These are phyloP conservation scores for Chrysolina americana DNA, from an alignment of 2,888 invertebrate genomes.

Conservation along the genomic window DNA sequence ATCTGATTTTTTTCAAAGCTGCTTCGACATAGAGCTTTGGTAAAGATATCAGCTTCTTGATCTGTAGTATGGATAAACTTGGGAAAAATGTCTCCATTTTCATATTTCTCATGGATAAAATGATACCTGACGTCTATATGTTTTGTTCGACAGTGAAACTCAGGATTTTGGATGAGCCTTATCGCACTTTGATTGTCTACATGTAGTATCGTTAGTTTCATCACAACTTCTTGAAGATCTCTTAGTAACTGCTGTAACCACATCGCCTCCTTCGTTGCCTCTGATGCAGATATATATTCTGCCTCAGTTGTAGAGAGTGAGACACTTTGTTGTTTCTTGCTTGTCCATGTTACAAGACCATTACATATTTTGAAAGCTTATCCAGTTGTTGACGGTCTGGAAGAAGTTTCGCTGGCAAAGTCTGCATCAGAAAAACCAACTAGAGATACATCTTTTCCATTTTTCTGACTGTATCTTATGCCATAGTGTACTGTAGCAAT, in stretches of 20 bases:
- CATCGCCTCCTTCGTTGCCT: conserved; percentile 52
- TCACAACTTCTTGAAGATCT: conserved; percentile 41
- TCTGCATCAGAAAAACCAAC: neutral
- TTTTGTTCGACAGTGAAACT: conserved; percentile 52
- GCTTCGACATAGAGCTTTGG: conserved; percentile 11
- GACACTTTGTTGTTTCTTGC: conserved; percentile 49
- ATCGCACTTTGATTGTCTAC: conserved; percentile 56
- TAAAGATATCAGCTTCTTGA: conserved; percentile 21
- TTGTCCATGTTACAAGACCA: no score
- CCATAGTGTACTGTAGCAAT: neutral
- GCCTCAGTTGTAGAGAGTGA: conserved; percentile 40
- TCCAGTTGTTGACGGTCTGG: no score
- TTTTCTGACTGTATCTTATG: conserved; percentile 30
- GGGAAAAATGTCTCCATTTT: neutral
- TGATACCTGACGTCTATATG: conserved; percentile 54
- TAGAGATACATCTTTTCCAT: neutral
- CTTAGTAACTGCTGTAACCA: conserved; percentile 53
- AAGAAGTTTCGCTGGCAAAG: conserved; percentile 27
- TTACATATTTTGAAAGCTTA: no score
- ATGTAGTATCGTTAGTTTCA: conserved; percentile 26
- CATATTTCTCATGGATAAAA: conserved; percentile 39
- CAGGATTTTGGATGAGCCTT: conserved; percentile 50
- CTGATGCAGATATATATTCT: conserved; percentile 56
- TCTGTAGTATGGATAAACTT: neutral
- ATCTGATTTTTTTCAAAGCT: conserved; percentile 8